Evolutionary conservation across 2,888 invertebrate species (phyloP).

Genomic region (Siphlonurus alternatus): DNA sequence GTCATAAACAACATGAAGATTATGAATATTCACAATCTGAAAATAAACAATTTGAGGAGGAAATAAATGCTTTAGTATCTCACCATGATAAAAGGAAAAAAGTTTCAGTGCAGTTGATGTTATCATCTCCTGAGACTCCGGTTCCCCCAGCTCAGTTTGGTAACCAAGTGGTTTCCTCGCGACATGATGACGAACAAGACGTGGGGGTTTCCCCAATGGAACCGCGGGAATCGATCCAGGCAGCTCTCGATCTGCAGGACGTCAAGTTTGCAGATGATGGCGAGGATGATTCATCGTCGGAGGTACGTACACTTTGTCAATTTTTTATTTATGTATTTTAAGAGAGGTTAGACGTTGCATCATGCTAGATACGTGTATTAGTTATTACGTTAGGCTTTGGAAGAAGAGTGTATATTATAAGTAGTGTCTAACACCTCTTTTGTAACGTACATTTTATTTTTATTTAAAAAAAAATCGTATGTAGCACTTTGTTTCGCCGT

Average conservation of each 20-base stretch:
- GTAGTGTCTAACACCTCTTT: too few species aligned
- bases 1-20: too few species aligned
- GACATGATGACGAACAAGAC: conserved; percentile 36
- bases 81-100: background rate
- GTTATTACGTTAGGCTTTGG: too few species aligned
- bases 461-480: too few species aligned
- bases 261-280: conserved; percentile 39
- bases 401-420: too few species aligned
- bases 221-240: conserved; percentile 10
- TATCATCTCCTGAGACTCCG: background rate
- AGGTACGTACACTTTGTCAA: background rate
- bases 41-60: too few species aligned
- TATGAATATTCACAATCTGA: too few species aligned
- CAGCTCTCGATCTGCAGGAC: conserved; percentile 33
- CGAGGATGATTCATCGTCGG: conserved; percentile 21
- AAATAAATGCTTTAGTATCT: background rate
- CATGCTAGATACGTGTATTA: too few species aligned
- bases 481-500: too few species aligned
- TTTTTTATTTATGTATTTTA: too few species aligned
- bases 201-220: background rate
- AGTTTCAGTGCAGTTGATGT: background rate
- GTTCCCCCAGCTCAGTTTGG: background rate
- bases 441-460: too few species aligned
- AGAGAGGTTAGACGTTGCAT: background rate
- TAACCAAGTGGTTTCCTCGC: conserved; percentile 18